phyloP scores from a whole-genome alignment of 2,113 vertebrate species.

The Sarotherodon lohbergeri region DNA sequence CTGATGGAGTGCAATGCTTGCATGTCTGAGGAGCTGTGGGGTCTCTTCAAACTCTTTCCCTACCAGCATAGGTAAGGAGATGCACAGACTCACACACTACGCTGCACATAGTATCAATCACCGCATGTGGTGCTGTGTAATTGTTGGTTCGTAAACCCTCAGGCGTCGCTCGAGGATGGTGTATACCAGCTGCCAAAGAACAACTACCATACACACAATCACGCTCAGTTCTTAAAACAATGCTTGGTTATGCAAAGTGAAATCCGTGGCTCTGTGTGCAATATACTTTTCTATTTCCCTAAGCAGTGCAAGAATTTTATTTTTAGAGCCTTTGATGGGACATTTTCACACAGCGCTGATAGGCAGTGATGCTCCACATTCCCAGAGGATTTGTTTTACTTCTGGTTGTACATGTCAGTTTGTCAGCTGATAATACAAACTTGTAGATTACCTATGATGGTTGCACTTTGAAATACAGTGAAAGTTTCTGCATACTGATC shows the following conservation, averaged over 20 bases:
- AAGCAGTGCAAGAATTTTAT: not conserved
- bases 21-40: conserved; percentile 86
- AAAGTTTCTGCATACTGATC: not conserved
- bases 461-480: not conserved
- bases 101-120: not conserved
- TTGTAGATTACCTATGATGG: not conserved
- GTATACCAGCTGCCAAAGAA: not conserved
- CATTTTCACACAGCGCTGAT: not conserved
- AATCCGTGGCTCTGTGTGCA: not conserved
- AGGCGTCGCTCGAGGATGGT: not conserved
- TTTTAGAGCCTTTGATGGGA: not conserved
- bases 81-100: not conserved
- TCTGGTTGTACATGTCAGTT: not conserved
- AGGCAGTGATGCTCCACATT: not conserved
- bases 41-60: conserved; percentile 96
- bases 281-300: not conserved
- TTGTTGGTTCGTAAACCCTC: not conserved
- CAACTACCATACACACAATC: not conserved
- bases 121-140: not conserved
- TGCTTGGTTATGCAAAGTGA: not conserved
- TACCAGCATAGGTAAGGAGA: conserved; percentile 89
- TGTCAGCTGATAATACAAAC: not conserved
- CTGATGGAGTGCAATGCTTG: conserved; percentile 98
- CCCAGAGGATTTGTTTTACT: not conserved
- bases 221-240: not conserved